Evolutionary conservation across 2,797 vertebrate genomes (phyloP), one percentile per base, ranked within the genome.

Genomic region (Neopelma chrysocephalum): DNA sequence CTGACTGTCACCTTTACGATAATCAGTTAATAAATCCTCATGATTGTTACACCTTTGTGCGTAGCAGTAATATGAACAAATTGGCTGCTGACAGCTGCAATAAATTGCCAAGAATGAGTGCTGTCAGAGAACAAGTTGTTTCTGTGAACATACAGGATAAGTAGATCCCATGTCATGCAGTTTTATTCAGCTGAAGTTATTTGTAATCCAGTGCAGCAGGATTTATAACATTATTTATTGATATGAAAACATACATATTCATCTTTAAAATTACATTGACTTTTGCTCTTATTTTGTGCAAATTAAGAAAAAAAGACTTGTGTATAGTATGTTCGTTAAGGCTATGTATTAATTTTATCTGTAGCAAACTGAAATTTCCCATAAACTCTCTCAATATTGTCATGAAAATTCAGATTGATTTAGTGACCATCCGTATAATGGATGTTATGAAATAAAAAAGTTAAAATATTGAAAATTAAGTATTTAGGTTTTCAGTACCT

Each of bases 41-140:
- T 97, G 95, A 97, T 97, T 96, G 94, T 97, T 98, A 96, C 94
- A 97, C 96, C 96, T 98, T 98, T 97, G 98, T 97, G 97, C 94
- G 96, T 94, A 98, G 95, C 96, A 96, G 82, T 98, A 98, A 98
- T 98, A 94, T 97, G 96, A 97, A 96, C 97, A 98, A 98, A 98
- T 98, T 98, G 97, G 95, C 95, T 97, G 94, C 97, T 98, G 98
- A 98, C 97, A 98, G 97, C 95, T 97, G 96, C 76, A 86, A 96
- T 98, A 98, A 98, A 98, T 98, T 98, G 95, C 94, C 95, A 96
- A 96, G 98, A 98, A 97, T 97, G 97, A 97, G 96, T 87, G 94
- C 97, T 97, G 95, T 98, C 97, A 97, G 93, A 93, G 93, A 97
- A 95, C 96, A 98, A 97, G 92, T 95, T 97, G 95, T 96, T 97